Conservation (phyloP, 2,888 invertebrate species). For the Troglohyphantes excavatus region DNA sequence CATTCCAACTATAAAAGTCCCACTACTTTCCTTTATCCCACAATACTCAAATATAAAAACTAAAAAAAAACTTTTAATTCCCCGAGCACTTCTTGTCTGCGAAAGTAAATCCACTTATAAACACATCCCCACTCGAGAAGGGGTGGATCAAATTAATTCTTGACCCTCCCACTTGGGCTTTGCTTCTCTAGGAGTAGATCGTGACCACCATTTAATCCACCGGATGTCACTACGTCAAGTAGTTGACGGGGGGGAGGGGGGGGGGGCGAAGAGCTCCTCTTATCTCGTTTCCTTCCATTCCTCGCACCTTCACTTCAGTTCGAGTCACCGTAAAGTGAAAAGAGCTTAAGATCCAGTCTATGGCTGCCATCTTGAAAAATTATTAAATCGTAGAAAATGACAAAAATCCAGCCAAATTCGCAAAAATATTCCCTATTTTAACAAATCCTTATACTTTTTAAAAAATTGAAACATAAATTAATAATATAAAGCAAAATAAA, state of each 20-base stretch:
- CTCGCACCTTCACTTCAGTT: neutral
- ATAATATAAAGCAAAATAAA: no score
- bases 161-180: neutral
- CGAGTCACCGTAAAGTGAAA: neutral
- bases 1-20: neutral
- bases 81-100: neutral
- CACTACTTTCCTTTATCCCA: neutral
- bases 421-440: no score
- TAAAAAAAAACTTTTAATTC: neutral
- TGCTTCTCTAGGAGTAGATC: neutral
- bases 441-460: no score
- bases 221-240: slow-evolving; percentile 5
- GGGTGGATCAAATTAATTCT: slow-evolving; percentile 7
- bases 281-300: neutral
- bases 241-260: neutral
- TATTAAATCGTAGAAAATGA: no score
- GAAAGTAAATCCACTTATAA: slow-evolving; percentile 5
- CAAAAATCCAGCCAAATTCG: no score
- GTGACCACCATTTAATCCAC: slow-evolving; percentile 10
- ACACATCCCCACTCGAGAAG: neutral
- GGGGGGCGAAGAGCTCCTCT: no score
- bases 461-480: no score
- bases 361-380: no score
- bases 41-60: neutral
- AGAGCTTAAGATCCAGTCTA: neutral